Conservation (phyloP, 2,797 vertebrate species). For the Peromyscus melanophrys region DNA sequence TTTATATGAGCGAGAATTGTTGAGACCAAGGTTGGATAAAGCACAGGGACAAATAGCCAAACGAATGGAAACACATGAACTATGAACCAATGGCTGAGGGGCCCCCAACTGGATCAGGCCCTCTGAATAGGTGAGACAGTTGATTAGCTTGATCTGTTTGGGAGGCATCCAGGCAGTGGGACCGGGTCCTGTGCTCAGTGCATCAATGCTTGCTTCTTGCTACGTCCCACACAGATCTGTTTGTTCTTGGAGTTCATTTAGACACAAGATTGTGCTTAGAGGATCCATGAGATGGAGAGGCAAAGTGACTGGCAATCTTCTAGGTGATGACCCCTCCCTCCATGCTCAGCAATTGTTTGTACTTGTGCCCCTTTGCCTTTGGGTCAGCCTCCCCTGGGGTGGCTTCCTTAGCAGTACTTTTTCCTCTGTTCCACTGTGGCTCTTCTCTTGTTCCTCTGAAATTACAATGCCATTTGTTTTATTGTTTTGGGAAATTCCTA, state of each 20-base stretch:
- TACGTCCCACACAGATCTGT: background rate
- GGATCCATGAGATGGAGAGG: background rate
- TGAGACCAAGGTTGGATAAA: too few relatives aligned
- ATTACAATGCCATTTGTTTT: background rate
- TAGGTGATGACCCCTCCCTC: background rate
- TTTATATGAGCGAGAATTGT: too few relatives aligned
- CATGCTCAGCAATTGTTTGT: background rate
- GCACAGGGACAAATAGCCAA: too few relatives aligned
- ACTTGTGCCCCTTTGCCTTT: background rate
- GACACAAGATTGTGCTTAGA: background rate
- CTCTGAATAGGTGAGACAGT: too few relatives aligned
- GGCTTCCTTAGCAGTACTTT: background rate
- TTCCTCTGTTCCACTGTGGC: background rate
- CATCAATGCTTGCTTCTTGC: background rate
- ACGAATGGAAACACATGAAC: too few relatives aligned
- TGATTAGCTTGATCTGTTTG: too few relatives aligned
- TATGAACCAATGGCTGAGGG: too few relatives aligned
- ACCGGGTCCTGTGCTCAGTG: background rate
- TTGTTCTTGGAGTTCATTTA: background rate
- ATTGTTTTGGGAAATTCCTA: slow-evolving; percentile 58
- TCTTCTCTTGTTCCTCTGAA: slow-evolving; percentile 46
- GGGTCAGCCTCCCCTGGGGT: background rate
- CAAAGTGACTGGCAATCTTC: background rate
- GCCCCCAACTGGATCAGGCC: too few relatives aligned
- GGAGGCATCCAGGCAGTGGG: too few relatives aligned